These are phyloP conservation scores for Cheiracanthium punctorium DNA, from an alignment of 2,888 invertebrate genomes.

Conservation along the genomic window DNA sequence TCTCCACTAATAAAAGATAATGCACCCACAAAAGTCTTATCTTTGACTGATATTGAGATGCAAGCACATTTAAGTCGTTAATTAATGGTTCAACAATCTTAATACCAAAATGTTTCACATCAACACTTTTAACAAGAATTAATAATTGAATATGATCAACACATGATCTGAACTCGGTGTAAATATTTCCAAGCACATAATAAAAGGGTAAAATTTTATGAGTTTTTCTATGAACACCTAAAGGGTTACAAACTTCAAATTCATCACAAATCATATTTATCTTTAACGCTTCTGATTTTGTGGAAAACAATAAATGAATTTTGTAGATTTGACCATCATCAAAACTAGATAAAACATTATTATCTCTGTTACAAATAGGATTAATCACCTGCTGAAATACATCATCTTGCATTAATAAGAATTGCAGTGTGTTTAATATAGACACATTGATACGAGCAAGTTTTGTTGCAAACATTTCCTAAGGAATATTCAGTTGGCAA, in stretches of 20 bases:
- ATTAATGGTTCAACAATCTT: conserved; percentile 6
- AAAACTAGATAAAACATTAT: too few species aligned
- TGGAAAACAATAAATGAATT: background rate
- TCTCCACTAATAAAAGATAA: background rate
- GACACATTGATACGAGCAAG: background rate
- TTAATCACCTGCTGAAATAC: too few species aligned
- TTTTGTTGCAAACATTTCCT: background rate
- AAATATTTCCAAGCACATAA: background rate
- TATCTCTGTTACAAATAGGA: too few species aligned
- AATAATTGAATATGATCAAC: too few species aligned
- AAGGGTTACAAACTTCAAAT: background rate
- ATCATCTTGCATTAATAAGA: too few species aligned
- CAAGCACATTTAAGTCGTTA: background rate
- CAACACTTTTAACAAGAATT: too few species aligned
- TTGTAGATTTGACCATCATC: background rate
- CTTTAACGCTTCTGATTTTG: background rate
- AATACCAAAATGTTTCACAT: too few species aligned
- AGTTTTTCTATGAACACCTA: background rate
- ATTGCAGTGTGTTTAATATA: background rate
- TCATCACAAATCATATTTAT: background rate
- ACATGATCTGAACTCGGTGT: too few species aligned
- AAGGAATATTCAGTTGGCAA: background rate
- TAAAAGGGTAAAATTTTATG: background rate
- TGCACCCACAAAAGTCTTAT: background rate
- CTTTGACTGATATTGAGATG: background rate